Conservation (phyloP, 2,888 invertebrate genomes). For the Xestoiulus laeticollis region DNA sequence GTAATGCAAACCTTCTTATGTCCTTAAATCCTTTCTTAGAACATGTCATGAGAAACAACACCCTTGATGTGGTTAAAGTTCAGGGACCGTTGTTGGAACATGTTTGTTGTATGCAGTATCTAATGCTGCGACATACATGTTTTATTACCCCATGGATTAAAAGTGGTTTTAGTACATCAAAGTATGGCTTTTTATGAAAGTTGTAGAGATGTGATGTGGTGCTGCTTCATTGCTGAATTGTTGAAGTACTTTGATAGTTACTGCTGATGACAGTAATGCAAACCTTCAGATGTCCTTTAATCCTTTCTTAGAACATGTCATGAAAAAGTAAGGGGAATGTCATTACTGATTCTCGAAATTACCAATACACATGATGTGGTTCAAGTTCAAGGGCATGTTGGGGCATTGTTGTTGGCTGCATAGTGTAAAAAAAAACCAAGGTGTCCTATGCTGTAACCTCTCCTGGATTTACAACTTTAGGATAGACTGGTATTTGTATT, state of each 20-base stretch:
- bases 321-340: neutral
- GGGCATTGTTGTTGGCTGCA: neutral
- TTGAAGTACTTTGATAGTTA: neutral
- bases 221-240: neutral
- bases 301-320: neutral
- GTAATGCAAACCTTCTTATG: no score
- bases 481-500: conserved; percentile 5
- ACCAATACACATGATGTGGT: neutral
- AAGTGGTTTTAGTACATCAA: neutral
- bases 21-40: neutral
- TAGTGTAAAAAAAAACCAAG: neutral
- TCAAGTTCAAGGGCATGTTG: neutral
- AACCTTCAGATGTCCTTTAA: no score
- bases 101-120: neutral
- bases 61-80: neutral
- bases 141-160: neutral
- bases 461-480: neutral
- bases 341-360: neutral
- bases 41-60: neutral
- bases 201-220: no score
- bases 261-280: no score
- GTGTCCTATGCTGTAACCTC: neutral
- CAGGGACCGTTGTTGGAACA: neutral
- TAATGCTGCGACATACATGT: no score
- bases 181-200: no score